These are phyloP conservation scores for Idaea straminata DNA, from an alignment of 2,888 invertebrate genomes.

Conservation along the genomic window DNA sequence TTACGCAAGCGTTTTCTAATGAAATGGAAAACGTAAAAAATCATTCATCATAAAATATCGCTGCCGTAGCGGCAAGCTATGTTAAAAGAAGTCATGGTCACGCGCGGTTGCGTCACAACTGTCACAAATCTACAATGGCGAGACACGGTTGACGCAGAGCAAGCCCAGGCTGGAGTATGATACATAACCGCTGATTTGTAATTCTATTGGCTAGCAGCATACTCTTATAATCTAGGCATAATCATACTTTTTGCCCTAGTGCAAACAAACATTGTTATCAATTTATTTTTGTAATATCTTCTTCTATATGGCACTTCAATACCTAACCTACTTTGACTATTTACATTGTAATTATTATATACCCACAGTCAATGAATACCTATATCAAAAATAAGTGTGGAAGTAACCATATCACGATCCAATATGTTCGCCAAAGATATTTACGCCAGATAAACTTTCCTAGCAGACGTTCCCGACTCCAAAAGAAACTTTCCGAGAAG, in stretches of 20 bases:
- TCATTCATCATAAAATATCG: slow-evolving; percentile 55
- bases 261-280: slow-evolving; percentile 20
- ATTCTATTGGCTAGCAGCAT: background rate
- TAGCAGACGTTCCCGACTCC: slow-evolving; percentile 36
- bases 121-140: slow-evolving; percentile 25
- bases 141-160: slow-evolving; percentile 22
- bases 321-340: too few relatives aligned
- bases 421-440: slow-evolving; percentile 39
- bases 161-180: background rate
- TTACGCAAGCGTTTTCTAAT: slow-evolving; percentile 37
- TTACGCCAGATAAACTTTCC: slow-evolving; percentile 45
- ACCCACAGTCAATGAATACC: too few relatives aligned
- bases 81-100: slow-evolving; percentile 64
- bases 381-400: slow-evolving; percentile 29
- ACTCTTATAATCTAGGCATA: background rate
- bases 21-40: slow-evolving; percentile 44
- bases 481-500: slow-evolving; percentile 41
- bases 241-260: too few relatives aligned
- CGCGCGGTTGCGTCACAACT: slow-evolving; percentile 61
- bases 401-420: slow-evolving; percentile 34
- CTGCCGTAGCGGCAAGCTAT: slow-evolving; percentile 45
- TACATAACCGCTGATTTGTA: background rate
- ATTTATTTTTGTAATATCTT: too few relatives aligned
- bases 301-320: too few relatives aligned
- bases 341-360: too few relatives aligned